Conservation (phyloP, 2,113 vertebrate species). For the Lichenostomus cassidix region DNA sequence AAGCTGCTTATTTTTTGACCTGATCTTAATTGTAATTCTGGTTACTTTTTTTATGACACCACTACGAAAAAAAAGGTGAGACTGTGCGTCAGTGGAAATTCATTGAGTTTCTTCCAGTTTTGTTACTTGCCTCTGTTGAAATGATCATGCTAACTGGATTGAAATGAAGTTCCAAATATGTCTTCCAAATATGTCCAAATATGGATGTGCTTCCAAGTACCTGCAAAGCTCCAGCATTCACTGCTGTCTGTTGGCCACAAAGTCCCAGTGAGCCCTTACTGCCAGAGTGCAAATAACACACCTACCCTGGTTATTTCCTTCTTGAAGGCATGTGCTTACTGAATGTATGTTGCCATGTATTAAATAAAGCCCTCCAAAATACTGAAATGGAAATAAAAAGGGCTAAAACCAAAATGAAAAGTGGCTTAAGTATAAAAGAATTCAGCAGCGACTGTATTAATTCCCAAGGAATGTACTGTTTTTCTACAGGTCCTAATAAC, state of each 20-base stretch:
- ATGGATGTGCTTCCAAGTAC: not conserved
- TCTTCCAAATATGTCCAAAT: not conserved
- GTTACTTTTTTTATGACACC: not conserved
- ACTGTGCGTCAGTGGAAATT: too few species aligned
- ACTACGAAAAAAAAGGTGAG: not conserved
- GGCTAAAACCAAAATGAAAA: not conserved
- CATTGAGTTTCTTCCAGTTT: not conserved
- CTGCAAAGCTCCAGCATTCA: not conserved
- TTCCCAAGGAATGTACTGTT: not conserved
- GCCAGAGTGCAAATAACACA: fast-evolving
- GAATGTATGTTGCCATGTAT: not conserved
- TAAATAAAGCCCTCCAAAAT: not conserved
- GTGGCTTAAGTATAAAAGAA: not conserved
- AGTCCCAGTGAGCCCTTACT: not conserved
- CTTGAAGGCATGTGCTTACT: not conserved
- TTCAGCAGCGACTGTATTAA: not conserved
- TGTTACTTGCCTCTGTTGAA: not conserved
- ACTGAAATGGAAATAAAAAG: not conserved
- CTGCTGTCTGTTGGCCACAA: not conserved
- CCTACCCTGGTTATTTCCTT: not conserved
- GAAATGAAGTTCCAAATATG: not conserved
- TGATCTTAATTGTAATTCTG: not conserved
- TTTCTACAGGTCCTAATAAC: not conserved
- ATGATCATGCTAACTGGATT: not conserved
- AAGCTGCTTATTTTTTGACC: not conserved